phyloP scores from a whole-genome alignment of 2,113 vertebrate genomes.

The Platysteira castanea region DNA sequence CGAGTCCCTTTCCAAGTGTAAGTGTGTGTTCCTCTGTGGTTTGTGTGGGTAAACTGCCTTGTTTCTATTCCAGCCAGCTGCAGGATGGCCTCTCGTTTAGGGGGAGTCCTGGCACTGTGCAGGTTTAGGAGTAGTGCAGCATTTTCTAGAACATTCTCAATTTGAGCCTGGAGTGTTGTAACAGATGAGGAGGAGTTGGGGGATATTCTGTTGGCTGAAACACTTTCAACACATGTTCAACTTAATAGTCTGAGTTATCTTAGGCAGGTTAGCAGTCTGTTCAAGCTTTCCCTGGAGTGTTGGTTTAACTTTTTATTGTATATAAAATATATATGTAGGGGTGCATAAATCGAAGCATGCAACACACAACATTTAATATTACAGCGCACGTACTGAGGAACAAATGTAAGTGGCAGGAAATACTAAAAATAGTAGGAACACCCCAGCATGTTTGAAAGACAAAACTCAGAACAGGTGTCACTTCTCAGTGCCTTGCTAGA shows the following conservation, averaged over 20 bases:
- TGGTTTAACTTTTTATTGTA: not conserved
- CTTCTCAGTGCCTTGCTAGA: not conserved
- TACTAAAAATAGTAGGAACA: not conserved
- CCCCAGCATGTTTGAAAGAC: not conserved
- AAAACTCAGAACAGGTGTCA: not conserved
- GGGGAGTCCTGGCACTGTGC: not conserved
- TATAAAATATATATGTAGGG: not conserved
- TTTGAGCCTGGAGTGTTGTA: not conserved
- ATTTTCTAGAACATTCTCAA: not conserved
- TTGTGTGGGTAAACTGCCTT: not conserved
- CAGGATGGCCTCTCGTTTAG: not conserved
- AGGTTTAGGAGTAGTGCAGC: not conserved
- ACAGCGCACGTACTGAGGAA: not conserved
- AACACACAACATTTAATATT: not conserved
- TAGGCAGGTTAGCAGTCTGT: not conserved
- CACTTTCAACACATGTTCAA: not conserved
- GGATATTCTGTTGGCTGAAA: not conserved
- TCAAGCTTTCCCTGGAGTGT: not conserved
- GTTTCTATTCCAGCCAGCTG: not conserved
- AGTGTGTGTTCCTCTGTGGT: constrained; percentile 7
- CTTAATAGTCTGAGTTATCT: not conserved
- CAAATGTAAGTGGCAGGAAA: not conserved
- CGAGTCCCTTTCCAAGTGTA: constrained; percentile 74
- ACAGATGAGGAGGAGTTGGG: not conserved
- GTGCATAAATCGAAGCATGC: not conserved